Evolutionary conservation across 2,888 invertebrate genomes (phyloP), one percentile per base, ranked within the genome.

Genomic region (Dicyrtoma fusca): DNA sequence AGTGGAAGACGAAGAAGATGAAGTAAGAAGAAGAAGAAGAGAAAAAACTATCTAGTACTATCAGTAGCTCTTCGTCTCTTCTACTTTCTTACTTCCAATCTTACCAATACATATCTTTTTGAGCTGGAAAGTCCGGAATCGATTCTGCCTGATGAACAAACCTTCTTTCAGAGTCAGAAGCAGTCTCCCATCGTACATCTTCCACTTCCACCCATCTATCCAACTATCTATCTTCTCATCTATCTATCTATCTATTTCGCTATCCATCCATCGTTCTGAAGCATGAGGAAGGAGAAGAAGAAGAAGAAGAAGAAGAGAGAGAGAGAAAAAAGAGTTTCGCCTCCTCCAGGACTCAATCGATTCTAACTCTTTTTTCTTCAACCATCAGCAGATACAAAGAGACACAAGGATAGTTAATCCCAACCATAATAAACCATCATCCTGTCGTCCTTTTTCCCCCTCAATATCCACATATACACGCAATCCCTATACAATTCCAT

Each of bases 131-230:
- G 21, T 51, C 51, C 17, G 3, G 59, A 68, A 68, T 68, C 68
- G 68, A 68, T 68, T 45, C 68, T 68, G 57, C 45, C 51, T 68
- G 68, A 68, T 68, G 68, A 68, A 68, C 57, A 68, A 68, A 68
- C 68, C 59, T 57, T 25, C 25, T 44, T 42, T 23, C 34, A n/a
- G 14, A 53, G 25, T 44, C 26, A 45, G 17, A 61, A 57, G 26
- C 53, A 66, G 26, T 66, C 66, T 66, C 42, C 55, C 53, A 34
- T 57, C 68, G 44, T 68, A 57, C 45, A 44, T 68, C 68, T 68
- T 55, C 42, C 21, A 21, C 13, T 42, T 47, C 47, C 59, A 59
- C 23, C 44, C 55, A 64, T 66, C 65, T 53, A 34, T 55, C 55
- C 26, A 26, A 19, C 42, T 34, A 66, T 53, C 47, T 57, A 57